These are phyloP conservation scores for Eilema griseolum DNA, from an alignment of 2,888 invertebrate genomes.

Conservation along the genomic window DNA sequence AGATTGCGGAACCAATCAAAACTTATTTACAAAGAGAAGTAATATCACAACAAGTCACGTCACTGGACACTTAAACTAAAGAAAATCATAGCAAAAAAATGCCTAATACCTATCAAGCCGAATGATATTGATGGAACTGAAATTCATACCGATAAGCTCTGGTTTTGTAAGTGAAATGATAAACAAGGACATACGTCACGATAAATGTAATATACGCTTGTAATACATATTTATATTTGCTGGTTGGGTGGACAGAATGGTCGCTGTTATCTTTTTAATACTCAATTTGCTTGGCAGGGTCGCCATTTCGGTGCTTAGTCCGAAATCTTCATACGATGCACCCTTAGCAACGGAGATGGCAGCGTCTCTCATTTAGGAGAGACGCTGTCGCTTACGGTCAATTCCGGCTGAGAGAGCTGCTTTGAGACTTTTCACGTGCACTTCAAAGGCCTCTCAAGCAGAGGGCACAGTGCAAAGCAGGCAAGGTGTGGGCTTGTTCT, in stretches of 20 bases:
- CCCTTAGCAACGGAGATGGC: too few species aligned
- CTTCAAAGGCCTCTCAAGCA: too few species aligned
- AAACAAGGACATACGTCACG: conserved; percentile 6
- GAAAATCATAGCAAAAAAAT: not conserved
- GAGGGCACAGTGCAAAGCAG: too few species aligned
- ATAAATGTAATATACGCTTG: conserved; percentile 5
- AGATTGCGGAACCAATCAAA: not conserved
- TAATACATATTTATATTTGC: not conserved
- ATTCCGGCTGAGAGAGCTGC: too few species aligned
- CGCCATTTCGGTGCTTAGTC: too few species aligned
- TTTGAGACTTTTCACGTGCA: too few species aligned
- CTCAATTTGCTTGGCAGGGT: not conserved
- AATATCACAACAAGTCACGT: not conserved
- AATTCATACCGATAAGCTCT: conserved; percentile 5
- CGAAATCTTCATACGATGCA: too few species aligned
- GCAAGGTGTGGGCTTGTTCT: too few species aligned
- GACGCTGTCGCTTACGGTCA: too few species aligned
- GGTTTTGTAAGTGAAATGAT: conserved; percentile 13
- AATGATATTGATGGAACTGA: conserved; percentile 6
- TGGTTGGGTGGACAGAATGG: not conserved
- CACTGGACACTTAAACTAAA: not conserved
- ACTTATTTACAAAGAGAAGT: too few species aligned
- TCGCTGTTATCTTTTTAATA: not conserved
- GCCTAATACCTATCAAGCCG: not conserved
- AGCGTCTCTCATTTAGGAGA: too few species aligned